Percentiles rank a stretch among this genome's conserved stretches.
phyloP scores from a whole-genome alignment of 2,797 vertebrate species.

The Sphenodon punctatus region DNA sequence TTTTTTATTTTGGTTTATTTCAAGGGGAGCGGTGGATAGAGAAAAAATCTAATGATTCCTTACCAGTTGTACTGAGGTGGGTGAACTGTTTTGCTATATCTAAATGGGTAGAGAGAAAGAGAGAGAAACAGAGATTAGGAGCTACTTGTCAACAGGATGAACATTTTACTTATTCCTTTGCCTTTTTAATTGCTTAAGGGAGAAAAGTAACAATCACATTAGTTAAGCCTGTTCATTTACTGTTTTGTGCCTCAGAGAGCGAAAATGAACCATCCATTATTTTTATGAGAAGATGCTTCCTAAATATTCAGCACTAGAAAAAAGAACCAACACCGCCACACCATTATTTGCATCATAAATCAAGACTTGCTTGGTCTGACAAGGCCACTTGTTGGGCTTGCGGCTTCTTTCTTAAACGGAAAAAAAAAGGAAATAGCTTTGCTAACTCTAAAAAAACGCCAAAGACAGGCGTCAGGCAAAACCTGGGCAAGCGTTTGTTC shows the following conservation, averaged over 20 bases:
- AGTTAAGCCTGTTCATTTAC: constrained; percentile 73
- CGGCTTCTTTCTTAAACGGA: constrained; percentile 60
- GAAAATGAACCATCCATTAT: constrained; percentile 72
- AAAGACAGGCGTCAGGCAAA: constrained; percentile 2
- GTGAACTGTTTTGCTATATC: constrained; percentile 13
- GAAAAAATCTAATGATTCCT: background rate
- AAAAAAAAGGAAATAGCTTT: constrained; percentile 1
- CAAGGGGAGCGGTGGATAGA: constrained; percentile 12
- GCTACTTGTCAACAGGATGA: constrained; percentile 37
- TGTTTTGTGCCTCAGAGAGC: constrained; percentile 76
- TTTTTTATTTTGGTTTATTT: constrained; percentile 9
- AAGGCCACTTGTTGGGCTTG: constrained; percentile 65
- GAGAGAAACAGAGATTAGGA: constrained; percentile 16
- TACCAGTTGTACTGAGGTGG: background rate
- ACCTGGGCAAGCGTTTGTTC: constrained; percentile 1
- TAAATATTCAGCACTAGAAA: constrained; percentile 72
- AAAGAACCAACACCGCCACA: constrained; percentile 65
- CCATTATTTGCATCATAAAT: constrained; percentile 69
- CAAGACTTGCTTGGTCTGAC: constrained; percentile 67
- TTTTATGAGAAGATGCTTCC: constrained; percentile 76
- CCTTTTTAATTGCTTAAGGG: constrained; percentile 59
- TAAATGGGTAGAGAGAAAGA: constrained; percentile 41
- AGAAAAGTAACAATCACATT: constrained; percentile 42
- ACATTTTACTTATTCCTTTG: constrained; percentile 55
- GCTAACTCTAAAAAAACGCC: background rate